phyloP scores from a whole-genome alignment of 2,888 invertebrate genomes.

The Rhamnusium bicolor region DNA sequence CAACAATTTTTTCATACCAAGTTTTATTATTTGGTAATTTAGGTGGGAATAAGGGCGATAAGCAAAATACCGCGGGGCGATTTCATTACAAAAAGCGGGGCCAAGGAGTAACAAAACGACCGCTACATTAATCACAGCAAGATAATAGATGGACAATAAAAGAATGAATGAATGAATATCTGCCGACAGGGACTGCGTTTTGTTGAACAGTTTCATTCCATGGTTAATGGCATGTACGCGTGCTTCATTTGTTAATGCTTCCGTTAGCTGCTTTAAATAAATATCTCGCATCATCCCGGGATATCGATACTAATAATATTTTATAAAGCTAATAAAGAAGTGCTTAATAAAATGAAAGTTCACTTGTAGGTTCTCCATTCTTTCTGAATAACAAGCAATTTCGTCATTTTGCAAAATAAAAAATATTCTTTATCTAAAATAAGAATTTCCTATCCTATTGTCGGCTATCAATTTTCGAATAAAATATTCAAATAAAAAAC shows the following conservation, averaged over 20 bases:
- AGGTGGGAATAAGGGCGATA: conserved; percentile 22
- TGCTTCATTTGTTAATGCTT: conserved; percentile 49
- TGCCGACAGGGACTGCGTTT: conserved; percentile 18
- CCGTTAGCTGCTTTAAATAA: conserved; percentile 26
- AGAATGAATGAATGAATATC: conserved; percentile 13
- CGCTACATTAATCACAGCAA: conserved; percentile 25
- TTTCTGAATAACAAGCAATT: too few species aligned
- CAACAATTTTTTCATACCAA: not conserved
- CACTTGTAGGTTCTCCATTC: too few species aligned
- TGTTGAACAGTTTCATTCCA: conserved; percentile 32
- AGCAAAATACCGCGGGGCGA: not conserved
- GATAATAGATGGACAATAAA: conserved; percentile 30
- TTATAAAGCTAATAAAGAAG: too few species aligned
- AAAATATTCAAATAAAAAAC: too few species aligned
- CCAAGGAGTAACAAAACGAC: conserved; percentile 14
- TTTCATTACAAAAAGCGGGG: conserved; percentile 1
- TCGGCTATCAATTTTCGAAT: too few species aligned
- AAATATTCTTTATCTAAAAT: too few species aligned
- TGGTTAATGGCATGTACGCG: conserved; percentile 43
- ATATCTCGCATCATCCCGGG: not conserved
- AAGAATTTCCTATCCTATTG: too few species aligned
- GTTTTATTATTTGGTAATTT: conserved; percentile 6
- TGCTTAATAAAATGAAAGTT: too few species aligned
- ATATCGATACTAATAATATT: too few species aligned
- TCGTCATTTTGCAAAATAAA: too few species aligned